Evolutionary conservation across 64 coral and sea anemone species (phyloP), one percentile per base, ranked within the genome.

Genomic region (Pocillopora damicornis): DNA sequence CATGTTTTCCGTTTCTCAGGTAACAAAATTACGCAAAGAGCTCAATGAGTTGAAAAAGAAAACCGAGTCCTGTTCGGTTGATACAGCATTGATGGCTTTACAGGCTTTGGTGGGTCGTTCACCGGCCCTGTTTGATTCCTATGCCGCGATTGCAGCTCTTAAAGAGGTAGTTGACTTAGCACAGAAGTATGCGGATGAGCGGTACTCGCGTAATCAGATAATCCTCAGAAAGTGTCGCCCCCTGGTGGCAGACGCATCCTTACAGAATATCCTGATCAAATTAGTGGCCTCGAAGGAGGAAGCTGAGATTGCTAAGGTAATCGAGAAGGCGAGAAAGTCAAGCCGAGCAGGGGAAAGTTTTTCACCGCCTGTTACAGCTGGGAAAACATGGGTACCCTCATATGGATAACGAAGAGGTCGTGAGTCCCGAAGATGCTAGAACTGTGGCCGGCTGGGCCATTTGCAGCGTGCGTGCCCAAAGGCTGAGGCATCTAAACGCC

Each of bases 281-380:
- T 38, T 86, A 38, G 66, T 74, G 66, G 63, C 82, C 11, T 86
- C 82, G 37, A 86, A 73, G 15, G 82, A 72, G 36, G 82, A 86
- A 45, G 82, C 82, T 22, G 82, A 86, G 64, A 11, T 73, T 13
- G 82, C 60, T n/a, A 86, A 56, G 64, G 82, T 45, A 37, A 72
- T 86, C 73, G 82, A 30, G 42, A 86, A 72, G 64, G 82, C 17
- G 25, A 57, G 30, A 30, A 30, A 30, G 30, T 30, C 30, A 30
- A 30, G 30, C 30, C 30, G 0, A 30, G 30, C 30, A 30, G 30
- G 0, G 30, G 0, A 30, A 30, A 30, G 30, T 30, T 30, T 30
- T 30, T 30, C 30, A 30, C 30, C 30, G 30, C 30, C 30, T 30
- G 30, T 30, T 30, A 30, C 30, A 30, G 30, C 30, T 30, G 30